Percentiles rank a stretch among this genome's conserved stretches.
Evolutionary conservation across 2,113 vertebrate species (phyloP).

Genomic region (Synchiropus splendidus): DNA sequence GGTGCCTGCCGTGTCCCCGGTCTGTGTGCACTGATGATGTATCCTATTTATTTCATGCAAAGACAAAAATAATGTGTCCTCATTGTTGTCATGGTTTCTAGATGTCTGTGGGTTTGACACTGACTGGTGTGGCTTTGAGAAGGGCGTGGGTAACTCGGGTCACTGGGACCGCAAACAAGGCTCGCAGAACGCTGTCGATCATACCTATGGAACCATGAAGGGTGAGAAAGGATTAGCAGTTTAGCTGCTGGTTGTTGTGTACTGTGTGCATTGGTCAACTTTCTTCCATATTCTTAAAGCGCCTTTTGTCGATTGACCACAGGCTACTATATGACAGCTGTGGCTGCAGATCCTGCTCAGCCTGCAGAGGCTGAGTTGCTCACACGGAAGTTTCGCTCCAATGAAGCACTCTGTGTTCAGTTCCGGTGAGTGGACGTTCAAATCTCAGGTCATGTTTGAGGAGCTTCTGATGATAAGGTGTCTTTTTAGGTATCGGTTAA

Average conservation of each 20-base stretch:
- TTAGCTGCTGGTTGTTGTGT: no score
- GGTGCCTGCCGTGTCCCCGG: conserved; percentile 48
- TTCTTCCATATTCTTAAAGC: background rate
- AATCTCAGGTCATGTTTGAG: background rate
- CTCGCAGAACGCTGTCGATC: conserved; percentile 44
- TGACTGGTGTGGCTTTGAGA: conserved; percentile 51
- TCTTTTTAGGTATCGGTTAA: conserved; percentile 59
- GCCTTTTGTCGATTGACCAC: background rate
- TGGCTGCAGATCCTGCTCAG: conserved; percentile 8
- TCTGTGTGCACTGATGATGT: conserved; percentile 23
- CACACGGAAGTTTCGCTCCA: conserved; percentile 30
- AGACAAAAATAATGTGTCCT: background rate
- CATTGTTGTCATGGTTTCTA: conserved; percentile 12
- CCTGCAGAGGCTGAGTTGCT: conserved; percentile 43
- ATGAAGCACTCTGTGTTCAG: conserved; percentile 48
- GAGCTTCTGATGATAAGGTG: background rate
- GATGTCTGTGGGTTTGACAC: conserved; percentile 62
- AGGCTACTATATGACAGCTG: conserved; percentile 60
- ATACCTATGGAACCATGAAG: conserved; percentile 57
- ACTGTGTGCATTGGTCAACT: no score
- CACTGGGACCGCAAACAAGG: conserved; percentile 46
- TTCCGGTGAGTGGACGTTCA: conserved; percentile 71
- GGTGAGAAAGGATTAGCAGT: no score
- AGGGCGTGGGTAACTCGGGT: conserved; percentile 21
- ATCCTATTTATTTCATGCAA: no score